Base-by-base conservation (phyloP, 2,113 vertebrate genomes). In the Rhinolophus sinicus region DNA sequence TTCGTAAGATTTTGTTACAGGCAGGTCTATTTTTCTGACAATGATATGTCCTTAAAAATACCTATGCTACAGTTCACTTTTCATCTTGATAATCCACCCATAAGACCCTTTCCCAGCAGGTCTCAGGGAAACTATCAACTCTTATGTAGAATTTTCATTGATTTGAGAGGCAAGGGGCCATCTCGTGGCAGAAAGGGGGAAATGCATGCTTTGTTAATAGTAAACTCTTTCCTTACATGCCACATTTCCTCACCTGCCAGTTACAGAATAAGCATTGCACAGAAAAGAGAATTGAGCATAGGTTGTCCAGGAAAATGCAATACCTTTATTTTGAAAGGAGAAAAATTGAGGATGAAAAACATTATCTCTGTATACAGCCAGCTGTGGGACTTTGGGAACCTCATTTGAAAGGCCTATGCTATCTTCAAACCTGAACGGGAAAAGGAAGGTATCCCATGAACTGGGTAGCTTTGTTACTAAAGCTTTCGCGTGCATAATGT, bases 171-270 rank as follows among this genome's bases (percentile, higher is more conserved):
- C n/a, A 94, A 87, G 83, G 8, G 15, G 94, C 95, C 95, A 97
- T 78, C 97, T 97, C 10, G 54, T 97, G 96, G 90, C 65, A 47
- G 24, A 89, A 75, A 77, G n/a, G 50, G 50, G 24, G 56, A 91
- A 96, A 58, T 47, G 47, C 85, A 82, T 50, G 60, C 54, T 72
- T 96, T 65, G 12, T 18, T 73, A 90, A 58, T 5, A 30, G 70
- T 52, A 19, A 73, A 62, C 58, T 50, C 10, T 75, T 62, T n/a
- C n/a, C n/a, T n/a, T n/a, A n/a, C n/a, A n/a, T n/a, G n/a, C n/a
- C 81, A 95, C 33, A n/a, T 76, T 47, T 40, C 44, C 24, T 93
- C 30, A 26, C 52, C 3, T n/a, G 26, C n/a, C 76, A 72, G 69
- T 62, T 64, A 64, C 1, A 60, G 28, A 80, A 64, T 47, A 52